These are phyloP conservation scores for Deilephila porcellus DNA, from an alignment of 2,888 invertebrate species.

Conservation along the genomic window DNA sequence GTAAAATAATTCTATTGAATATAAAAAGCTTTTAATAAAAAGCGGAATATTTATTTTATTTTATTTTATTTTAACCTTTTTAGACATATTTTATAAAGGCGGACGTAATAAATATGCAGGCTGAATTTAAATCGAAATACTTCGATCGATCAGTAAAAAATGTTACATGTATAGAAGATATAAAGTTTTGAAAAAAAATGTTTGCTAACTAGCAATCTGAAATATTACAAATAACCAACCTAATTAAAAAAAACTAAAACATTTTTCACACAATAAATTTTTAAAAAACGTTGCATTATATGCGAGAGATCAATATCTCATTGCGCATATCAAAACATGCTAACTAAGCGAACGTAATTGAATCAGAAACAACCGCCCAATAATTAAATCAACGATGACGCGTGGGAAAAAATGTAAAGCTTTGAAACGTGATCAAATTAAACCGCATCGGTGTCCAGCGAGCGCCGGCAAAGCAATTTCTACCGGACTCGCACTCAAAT, in stretches of 20 bases:
- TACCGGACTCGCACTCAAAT: slow-evolving; percentile 39
- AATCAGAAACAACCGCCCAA: slow-evolving; percentile 9
- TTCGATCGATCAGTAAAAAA: too few species aligned
- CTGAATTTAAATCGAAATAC: too few species aligned
- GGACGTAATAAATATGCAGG: too few species aligned
- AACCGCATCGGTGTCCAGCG: slow-evolving; percentile 45
- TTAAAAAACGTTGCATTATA: neutral
- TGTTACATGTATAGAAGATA: too few species aligned
- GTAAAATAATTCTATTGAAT: too few species aligned
- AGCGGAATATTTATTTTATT: too few species aligned
- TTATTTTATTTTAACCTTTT: too few species aligned
- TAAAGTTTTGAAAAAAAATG: too few species aligned
- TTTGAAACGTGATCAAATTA: slow-evolving; percentile 48
- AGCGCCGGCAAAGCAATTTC: slow-evolving; percentile 37
- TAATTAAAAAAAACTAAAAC: neutral
- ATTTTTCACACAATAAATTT: neutral
- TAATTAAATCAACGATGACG: slow-evolving; percentile 28
- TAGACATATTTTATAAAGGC: too few species aligned
- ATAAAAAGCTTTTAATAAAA: too few species aligned
- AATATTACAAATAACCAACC: too few species aligned
- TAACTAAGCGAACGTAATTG: slow-evolving; percentile 21
- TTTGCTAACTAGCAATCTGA: too few species aligned
- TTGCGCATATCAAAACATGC: slow-evolving; percentile 1
- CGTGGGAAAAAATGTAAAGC: slow-evolving; percentile 36
- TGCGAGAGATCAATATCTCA: neutral